Percentiles rank a stretch among this genome's conserved stretches.
phyloP scores from a whole-genome alignment of 2,113 vertebrate species.

The Trematocara macrostoma region DNA sequence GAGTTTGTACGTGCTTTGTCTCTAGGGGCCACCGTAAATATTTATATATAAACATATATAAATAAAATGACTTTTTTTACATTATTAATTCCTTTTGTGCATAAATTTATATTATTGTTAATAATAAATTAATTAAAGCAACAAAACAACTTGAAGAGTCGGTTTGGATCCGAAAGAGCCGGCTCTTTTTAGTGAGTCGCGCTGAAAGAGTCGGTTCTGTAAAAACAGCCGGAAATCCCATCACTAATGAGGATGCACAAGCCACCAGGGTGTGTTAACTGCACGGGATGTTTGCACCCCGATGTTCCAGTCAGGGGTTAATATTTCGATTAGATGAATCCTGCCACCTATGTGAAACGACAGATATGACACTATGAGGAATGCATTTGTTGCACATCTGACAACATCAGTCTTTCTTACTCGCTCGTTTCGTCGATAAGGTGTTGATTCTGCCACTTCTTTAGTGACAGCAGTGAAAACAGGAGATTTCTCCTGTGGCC shows the following conservation, averaged over 20 bases:
- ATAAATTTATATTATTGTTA: too few species aligned
- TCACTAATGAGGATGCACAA: neutral
- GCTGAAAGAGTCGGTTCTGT: too few species aligned
- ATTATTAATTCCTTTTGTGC: too few species aligned
- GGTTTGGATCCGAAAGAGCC: too few species aligned
- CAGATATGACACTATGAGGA: neutral
- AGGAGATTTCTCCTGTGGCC: neutral
- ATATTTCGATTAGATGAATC: neutral
- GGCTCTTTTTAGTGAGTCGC: too few species aligned
- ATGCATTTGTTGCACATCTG: neutral
- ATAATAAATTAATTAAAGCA: too few species aligned
- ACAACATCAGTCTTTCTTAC: fast-evolving
- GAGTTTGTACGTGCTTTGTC: too few species aligned
- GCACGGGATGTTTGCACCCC: constrained; percentile 58
- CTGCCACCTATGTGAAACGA: neutral
- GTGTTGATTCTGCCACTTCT: fast-evolving
- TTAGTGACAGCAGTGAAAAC: neutral
- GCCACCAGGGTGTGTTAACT: neutral
- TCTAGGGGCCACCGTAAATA: too few species aligned
- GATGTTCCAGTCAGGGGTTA: neutral
- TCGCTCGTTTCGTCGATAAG: neutral
- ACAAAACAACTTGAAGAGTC: too few species aligned
- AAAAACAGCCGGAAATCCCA: too few species aligned
- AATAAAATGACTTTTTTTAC: too few species aligned
- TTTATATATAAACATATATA: too few species aligned